phyloP scores from a whole-genome alignment of 2,888 invertebrate species.

The Itoplectis maculator region DNA sequence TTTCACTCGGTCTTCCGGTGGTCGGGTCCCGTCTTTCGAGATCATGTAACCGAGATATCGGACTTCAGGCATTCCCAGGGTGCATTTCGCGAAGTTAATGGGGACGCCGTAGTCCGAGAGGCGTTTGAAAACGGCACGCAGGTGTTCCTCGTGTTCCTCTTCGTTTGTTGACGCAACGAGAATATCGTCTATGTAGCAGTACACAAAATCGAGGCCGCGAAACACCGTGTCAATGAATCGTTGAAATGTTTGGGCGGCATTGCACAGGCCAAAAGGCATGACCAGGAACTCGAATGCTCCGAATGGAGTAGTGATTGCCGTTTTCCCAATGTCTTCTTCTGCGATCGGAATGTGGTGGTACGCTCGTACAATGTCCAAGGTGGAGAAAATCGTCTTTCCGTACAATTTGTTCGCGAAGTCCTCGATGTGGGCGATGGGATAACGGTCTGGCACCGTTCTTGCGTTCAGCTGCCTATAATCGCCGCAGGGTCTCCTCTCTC shows the following conservation, averaged over 20 bases:
- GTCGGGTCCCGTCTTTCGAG: background rate
- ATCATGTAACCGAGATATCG: conserved; percentile 31
- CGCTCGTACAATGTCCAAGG: conserved; percentile 39
- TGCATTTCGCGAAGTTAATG: conserved; percentile 58
- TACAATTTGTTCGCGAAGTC: conserved; percentile 69
- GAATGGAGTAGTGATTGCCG: conserved; percentile 63
- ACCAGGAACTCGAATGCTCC: conserved; percentile 64
- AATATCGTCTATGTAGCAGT: conserved; percentile 48
- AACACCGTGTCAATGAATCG: conserved; percentile 35
- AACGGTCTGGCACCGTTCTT: conserved; percentile 73
- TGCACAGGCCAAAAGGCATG: conserved; percentile 59
- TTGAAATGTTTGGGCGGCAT: conserved; percentile 27
- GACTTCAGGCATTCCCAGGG: conserved; percentile 43
- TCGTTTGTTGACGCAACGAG: conserved; percentile 22
- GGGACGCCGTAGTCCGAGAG: conserved; percentile 22
- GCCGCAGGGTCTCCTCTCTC: conserved; percentile 66
- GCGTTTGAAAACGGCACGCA: conserved; percentile 24
- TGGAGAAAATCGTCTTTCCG: conserved; percentile 66
- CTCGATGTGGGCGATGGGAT: conserved; percentile 74
- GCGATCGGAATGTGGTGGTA: conserved; percentile 54
- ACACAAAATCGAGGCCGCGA: conserved; percentile 20
- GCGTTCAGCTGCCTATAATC: conserved; percentile 74
- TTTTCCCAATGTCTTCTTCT: conserved; percentile 53
- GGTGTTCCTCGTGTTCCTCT: conserved; percentile 57
- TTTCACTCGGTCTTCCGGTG: background rate